These are phyloP conservation scores for Urocyon cinereoargenteus DNA, from an alignment of 2,797 vertebrate species.

Conservation along the genomic window DNA sequence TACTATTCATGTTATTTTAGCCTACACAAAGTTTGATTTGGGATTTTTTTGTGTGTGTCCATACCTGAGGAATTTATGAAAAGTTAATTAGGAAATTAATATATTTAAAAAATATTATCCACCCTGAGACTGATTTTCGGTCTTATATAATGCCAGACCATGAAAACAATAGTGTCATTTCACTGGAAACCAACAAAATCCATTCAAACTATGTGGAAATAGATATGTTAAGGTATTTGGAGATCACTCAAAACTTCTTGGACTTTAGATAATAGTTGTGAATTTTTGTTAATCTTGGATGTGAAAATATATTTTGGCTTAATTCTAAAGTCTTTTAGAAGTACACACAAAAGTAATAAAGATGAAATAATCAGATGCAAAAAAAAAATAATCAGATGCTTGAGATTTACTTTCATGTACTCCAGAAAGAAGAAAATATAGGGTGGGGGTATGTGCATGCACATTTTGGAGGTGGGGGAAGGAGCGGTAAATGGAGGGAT, in stretches of 20 bases:
- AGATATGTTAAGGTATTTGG: background rate
- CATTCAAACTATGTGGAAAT: background rate
- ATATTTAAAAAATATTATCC: background rate
- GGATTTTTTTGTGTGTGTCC: background rate
- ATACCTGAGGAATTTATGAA: background rate
- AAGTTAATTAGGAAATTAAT: background rate
- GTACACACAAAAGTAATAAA: background rate
- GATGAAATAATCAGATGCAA: background rate
- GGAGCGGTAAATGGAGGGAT: background rate
- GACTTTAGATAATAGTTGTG: background rate
- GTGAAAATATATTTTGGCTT: background rate
- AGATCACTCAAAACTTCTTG: background rate
- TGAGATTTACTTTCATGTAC: background rate
- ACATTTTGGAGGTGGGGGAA: too few species aligned
- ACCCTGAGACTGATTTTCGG: background rate
- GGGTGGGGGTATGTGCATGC: background rate
- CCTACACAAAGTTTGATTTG: background rate
- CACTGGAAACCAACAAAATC: background rate
- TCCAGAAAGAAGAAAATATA: background rate
- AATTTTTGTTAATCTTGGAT: background rate
- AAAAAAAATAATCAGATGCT: background rate
- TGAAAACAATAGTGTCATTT: background rate
- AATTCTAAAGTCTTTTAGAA: background rate
- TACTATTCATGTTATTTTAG: background rate
- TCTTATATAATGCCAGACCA: background rate